These are phyloP conservation scores for Tetheella fluctuosa DNA, from an alignment of 2,888 invertebrate genomes.

Conservation along the genomic window DNA sequence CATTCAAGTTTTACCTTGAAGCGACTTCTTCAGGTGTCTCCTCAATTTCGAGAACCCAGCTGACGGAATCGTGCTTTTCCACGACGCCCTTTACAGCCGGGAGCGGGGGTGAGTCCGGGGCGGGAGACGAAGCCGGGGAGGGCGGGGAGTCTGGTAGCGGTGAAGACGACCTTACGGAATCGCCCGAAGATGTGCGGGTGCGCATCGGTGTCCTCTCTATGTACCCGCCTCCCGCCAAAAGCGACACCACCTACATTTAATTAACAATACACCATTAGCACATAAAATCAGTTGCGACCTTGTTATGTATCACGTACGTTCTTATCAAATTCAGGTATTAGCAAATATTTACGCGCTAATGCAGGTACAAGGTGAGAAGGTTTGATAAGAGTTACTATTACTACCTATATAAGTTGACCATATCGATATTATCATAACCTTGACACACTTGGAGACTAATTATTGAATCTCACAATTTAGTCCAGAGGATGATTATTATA, in stretches of 20 bases:
- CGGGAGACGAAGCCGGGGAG: constrained; percentile 62
- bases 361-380: background rate
- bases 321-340: background rate
- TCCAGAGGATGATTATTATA: too few relatives aligned
- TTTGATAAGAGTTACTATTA: constrained; percentile 3
- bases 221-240: constrained; percentile 74
- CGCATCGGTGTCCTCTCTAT: constrained; percentile 69
- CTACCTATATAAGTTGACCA: background rate
- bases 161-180: constrained; percentile 68
- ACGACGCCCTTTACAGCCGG: constrained; percentile 93
- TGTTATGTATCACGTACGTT: background rate
- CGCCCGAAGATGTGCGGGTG: constrained; percentile 72
- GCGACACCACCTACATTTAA: constrained; percentile 76
- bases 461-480: too few relatives aligned
- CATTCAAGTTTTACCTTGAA: constrained; percentile 71
- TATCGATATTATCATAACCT: too few relatives aligned
- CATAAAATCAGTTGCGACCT: background rate
- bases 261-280: background rate
- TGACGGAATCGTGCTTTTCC: constrained; percentile 93
- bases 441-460: too few relatives aligned
- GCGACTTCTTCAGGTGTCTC: constrained; percentile 89
- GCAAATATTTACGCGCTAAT: constrained; percentile 2
- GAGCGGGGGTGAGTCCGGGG: constrained; percentile 81
- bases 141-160: constrained; percentile 74
- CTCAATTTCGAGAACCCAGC: constrained; percentile 93